Percentiles rank a stretch among this genome's conserved stretches.
phyloP scores from a whole-genome alignment of 2,888 invertebrate genomes.

The Microplitis manilae region DNA sequence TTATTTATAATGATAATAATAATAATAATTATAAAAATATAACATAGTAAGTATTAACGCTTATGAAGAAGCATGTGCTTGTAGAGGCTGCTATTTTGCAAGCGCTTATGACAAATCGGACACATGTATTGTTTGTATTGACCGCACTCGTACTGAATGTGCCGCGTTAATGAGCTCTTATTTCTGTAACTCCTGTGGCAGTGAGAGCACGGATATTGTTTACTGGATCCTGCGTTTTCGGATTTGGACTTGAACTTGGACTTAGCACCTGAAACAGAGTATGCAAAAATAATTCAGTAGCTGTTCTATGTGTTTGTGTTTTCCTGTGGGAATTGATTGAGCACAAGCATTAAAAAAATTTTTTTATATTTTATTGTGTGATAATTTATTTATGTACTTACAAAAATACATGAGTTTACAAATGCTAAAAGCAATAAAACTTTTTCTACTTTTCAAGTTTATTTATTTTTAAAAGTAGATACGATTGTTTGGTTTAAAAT shows the following conservation, averaged over 20 bases:
- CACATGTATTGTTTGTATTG: conserved; percentile 51
- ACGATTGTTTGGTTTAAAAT: background rate
- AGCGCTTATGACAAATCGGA: conserved; percentile 47
- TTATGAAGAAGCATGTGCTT: conserved; percentile 55
- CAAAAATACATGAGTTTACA: conserved; percentile 69
- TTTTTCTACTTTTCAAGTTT: background rate
- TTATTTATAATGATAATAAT: background rate
- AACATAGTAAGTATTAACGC: conserved; percentile 34
- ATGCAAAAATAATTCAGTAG: background rate
- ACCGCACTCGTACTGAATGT: conserved; percentile 58
- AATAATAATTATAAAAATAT: background rate
- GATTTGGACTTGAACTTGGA: background rate
- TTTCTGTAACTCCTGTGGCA: conserved; percentile 64
- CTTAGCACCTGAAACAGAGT: background rate
- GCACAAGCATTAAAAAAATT: too few relatives aligned
- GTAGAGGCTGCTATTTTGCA: conserved; percentile 52
- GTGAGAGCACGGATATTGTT: conserved; percentile 52
- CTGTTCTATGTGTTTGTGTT: background rate
- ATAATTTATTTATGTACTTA: conserved; percentile 66
- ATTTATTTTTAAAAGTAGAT: too few relatives aligned
- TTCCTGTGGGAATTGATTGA: background rate
- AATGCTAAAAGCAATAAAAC: conserved; percentile 53
- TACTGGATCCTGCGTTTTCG: conserved; percentile 27
- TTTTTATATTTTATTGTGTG: conserved; percentile 29
- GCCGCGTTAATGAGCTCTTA: conserved; percentile 65